Conservation (phyloP, 2,113 vertebrate species). For the Oncorhynchus kisutch region DNA sequence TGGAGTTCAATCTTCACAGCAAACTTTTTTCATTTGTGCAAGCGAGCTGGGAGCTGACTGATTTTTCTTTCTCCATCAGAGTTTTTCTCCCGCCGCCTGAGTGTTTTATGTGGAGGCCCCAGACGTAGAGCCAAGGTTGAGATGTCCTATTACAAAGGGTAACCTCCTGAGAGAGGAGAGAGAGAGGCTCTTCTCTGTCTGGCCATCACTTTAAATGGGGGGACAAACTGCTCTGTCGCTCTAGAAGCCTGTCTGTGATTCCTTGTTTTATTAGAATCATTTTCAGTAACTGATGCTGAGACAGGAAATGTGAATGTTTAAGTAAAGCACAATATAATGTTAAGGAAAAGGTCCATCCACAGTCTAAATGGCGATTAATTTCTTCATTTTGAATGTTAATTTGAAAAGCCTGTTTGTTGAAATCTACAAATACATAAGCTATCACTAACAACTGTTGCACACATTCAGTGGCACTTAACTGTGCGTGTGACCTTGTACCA, state of each 20-base stretch:
- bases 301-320: not conserved
- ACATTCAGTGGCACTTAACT: conserved; percentile 24
- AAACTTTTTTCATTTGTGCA: conserved; percentile 47
- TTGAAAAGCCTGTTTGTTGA: too few species aligned
- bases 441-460: not conserved
- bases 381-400: not conserved
- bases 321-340: not conserved
- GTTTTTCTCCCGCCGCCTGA: conserved; percentile 11
- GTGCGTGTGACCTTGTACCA: conserved; percentile 34
- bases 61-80: conserved; percentile 39
- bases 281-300: not conserved
- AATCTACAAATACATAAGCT: not conserved
- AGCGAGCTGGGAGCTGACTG: conserved; percentile 23
- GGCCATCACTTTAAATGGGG: conserved; percentile 21
- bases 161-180: conserved; percentile 19
- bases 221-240: not conserved
- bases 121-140: conserved; percentile 31
- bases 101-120: conserved; percentile 35
- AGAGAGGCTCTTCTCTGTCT: not conserved
- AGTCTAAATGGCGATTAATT: not conserved
- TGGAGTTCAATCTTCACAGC: conserved; percentile 45
- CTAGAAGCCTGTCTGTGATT: not conserved
- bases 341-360: not conserved
- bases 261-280: not conserved
- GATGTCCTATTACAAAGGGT: conserved; percentile 30